Conservation (phyloP, 2,113 vertebrate genomes). For the Ictalurus furcatus region DNA sequence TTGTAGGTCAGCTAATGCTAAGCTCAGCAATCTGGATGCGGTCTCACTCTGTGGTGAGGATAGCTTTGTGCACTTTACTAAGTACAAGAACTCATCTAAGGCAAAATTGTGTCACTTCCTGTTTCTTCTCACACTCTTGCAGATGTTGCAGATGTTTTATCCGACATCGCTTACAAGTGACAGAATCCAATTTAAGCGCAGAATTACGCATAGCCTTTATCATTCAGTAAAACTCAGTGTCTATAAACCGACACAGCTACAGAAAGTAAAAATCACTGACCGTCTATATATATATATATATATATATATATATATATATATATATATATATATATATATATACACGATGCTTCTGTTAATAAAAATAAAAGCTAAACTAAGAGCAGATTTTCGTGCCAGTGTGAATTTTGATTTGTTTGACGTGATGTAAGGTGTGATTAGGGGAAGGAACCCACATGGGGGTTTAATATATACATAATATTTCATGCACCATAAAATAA, state of each 20-base stretch:
- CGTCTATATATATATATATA: not conserved
- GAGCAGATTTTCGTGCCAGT: no score
- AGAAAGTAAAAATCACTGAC: not conserved
- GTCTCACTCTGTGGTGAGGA: not conserved
- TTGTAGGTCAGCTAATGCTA: conserved; percentile 68
- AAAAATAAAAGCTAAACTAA: not conserved
- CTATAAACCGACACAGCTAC: not conserved
- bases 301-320: no score
- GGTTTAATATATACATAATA: no score
- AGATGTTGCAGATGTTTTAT: conserved; percentile 8
- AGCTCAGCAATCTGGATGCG: conserved; percentile 36
- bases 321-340: no score
- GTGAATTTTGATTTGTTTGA: no score
- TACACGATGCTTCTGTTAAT: not conserved
- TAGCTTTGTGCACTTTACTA: not conserved
- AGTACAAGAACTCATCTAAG: not conserved
- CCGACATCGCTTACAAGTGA: not conserved
- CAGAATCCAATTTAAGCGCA: not conserved
- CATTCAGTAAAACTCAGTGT: not conserved
- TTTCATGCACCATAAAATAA: not conserved
- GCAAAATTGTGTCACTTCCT: not conserved
- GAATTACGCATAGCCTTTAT: not conserved
- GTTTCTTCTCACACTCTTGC: not conserved
- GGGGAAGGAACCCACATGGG: no score
- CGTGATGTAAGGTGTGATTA: no score